Evolutionary conservation across 2,797 vertebrate species (phyloP), one percentile per base, ranked within the genome.

Genomic region (Meriones psammophilus): DNA sequence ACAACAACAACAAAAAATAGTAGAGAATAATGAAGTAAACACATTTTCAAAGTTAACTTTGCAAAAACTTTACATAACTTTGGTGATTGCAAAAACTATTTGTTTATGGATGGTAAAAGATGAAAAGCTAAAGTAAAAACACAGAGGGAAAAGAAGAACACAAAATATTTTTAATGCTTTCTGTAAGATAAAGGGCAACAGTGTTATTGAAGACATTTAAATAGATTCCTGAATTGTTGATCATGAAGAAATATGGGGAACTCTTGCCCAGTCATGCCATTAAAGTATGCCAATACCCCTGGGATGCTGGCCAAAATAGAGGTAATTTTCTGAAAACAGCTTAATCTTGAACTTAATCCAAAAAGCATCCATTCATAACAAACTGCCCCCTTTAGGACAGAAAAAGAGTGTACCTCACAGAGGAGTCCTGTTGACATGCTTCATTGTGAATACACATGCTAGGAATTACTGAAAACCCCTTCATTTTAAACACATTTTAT

Each of bases 271-370:
- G 84, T 69, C 92, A 85, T 58, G 42, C 71, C 89, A 94, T 89
- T 91, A 94, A 30, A 88, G 28, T 84, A 64, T 94, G 91, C 89
- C 92, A 88, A 0, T 86, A 74, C 58, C 84, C 76, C 91, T 88
- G 92, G 88, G 95, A 94, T 66, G 64, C 46, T 80, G 87, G 79
- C 83, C 95, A 97, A 93, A 91, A 89, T 88, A 30, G 56, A 93
- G 56, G 56, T 94, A 94, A 96, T 96, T 97, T 96, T 96, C 89
- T 91, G 60, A 95, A 97, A 95, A 95, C 54, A 88, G 58, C 77
- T 93, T 64, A 56, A 30, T 92, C 18, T 62, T 97, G 89, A 97
- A 95, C 62, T 96, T 95, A 89, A 96, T 93, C 92, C 95, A 95
- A 97, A 95, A 92, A 18, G 68, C 83, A 94, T 92, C 71, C 87